A percentile compares a stretch with the other conserved stretches of the same genome.
These are phyloP conservation scores for Abscondita cerata DNA, from an alignment of 2,888 invertebrate genomes.

Conservation along the genomic window DNA sequence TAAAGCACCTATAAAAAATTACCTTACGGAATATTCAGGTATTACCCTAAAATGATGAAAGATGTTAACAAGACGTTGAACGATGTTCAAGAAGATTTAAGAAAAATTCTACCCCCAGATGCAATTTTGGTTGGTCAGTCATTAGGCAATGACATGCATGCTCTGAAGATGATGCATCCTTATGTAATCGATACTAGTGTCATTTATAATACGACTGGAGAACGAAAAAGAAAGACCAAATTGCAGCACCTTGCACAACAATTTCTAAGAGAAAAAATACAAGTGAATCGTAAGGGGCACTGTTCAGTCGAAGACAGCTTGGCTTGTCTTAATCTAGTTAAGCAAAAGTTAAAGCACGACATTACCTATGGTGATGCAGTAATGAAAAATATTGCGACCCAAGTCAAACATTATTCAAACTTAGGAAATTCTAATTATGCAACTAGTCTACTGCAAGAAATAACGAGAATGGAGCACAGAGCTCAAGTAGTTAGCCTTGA, in stretches of 20 bases:
- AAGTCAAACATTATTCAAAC: slow-evolving; percentile 58
- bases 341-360: slow-evolving; percentile 83
- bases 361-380: slow-evolving; percentile 80
- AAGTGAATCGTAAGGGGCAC: slow-evolving; percentile 72
- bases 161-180: slow-evolving; percentile 96
- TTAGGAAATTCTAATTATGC: slow-evolving; percentile 61
- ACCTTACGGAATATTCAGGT: slow-evolving; percentile 71
- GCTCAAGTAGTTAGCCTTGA: slow-evolving; percentile 66
- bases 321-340: slow-evolving; percentile 85
- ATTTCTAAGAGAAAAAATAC: slow-evolving; percentile 83
- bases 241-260: slow-evolving; percentile 76
- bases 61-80: slow-evolving; percentile 76
- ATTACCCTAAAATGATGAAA: slow-evolving; percentile 78
- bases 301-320: slow-evolving; percentile 88
- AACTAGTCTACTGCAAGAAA: slow-evolving; percentile 62
- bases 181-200: slow-evolving; percentile 93
- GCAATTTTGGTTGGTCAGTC: slow-evolving; percentile 97
- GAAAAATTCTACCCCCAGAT: slow-evolving; percentile 79
- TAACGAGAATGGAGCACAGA: slow-evolving; percentile 56
- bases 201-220: slow-evolving; percentile 86
- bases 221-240: slow-evolving; percentile 79
- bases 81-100: slow-evolving; percentile 83
- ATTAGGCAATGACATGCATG: slow-evolving; percentile 87
- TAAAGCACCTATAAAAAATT: slow-evolving; percentile 80
- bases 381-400: slow-evolving; percentile 54